Conservation (phyloP, 2,113 vertebrate genomes). For the Trematocara nigrifrons region DNA sequence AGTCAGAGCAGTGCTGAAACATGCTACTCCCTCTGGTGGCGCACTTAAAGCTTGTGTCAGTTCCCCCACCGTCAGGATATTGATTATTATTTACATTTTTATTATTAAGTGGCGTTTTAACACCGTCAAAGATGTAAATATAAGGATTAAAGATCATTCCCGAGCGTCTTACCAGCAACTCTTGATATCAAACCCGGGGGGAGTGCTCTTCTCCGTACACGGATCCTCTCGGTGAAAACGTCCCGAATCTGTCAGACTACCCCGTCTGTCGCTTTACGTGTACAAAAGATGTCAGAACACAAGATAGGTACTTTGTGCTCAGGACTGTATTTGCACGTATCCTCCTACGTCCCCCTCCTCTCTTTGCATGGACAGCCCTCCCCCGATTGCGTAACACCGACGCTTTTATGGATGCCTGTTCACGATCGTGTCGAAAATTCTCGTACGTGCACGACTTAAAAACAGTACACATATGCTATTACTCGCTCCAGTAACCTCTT, state of each 20-base stretch:
- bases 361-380: neutral
- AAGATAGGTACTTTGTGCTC: neutral
- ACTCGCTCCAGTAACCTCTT: neutral
- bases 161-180: slow-evolving; percentile 5
- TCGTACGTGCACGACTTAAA: neutral
- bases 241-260: neutral
- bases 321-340: neutral
- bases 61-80: neutral
- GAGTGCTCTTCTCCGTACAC: neutral
- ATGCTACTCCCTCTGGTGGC: neutral
- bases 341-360: neutral
- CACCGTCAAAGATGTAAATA: neutral
- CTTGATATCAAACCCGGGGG: neutral
- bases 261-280: neutral
- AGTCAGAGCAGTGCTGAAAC: neutral
- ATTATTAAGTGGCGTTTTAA: neutral
- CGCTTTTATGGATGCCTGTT: neutral
- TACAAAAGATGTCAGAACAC: slow-evolving; percentile 27
- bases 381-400: slow-evolving; percentile 39
- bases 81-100: neutral
- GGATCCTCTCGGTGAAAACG: neutral
- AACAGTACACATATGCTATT: neutral
- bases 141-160: neutral
- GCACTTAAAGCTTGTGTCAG: neutral
- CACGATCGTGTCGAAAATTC: neutral